phyloP scores from a whole-genome alignment of 2,113 vertebrate genomes.

The Melozone crissalis region DNA sequence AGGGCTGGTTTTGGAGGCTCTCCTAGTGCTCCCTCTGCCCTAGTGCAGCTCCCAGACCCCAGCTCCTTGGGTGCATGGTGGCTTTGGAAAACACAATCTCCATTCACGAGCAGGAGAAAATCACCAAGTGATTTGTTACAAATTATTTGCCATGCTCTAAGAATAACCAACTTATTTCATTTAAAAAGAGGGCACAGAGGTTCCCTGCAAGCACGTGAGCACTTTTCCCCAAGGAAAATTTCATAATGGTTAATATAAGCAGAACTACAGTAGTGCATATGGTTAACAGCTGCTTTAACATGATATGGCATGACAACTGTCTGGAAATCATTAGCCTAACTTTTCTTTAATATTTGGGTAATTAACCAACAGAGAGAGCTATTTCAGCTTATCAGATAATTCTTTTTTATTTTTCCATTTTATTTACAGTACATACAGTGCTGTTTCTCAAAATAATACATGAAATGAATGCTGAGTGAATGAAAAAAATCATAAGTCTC shows the following conservation, averaged over 20 bases:
- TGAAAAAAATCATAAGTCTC: neutral
- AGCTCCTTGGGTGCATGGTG: neutral
- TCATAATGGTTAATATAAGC: constrained; percentile 56
- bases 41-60: neutral
- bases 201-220: constrained; percentile 22
- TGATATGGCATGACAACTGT: constrained; percentile 53
- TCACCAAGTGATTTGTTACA: constrained; percentile 48
- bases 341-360: constrained; percentile 50
- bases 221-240: constrained; percentile 49
- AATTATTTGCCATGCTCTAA: constrained; percentile 18
- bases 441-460: constrained; percentile 13
- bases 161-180: constrained; percentile 43
- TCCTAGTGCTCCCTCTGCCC: neutral
- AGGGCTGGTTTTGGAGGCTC: neutral
- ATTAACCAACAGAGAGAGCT: constrained; percentile 54
- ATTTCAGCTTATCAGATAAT: constrained; percentile 54
- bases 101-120: neutral
- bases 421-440: constrained; percentile 22
- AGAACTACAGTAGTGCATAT: constrained; percentile 67
- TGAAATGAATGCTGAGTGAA: neutral
- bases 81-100: neutral
- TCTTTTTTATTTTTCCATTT: neutral
- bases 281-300: constrained; percentile 68
- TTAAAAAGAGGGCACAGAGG: constrained; percentile 40
- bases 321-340: constrained; percentile 63